phyloP scores from a whole-genome alignment of 2,888 invertebrate species.

The Andrena hattorfiana region DNA sequence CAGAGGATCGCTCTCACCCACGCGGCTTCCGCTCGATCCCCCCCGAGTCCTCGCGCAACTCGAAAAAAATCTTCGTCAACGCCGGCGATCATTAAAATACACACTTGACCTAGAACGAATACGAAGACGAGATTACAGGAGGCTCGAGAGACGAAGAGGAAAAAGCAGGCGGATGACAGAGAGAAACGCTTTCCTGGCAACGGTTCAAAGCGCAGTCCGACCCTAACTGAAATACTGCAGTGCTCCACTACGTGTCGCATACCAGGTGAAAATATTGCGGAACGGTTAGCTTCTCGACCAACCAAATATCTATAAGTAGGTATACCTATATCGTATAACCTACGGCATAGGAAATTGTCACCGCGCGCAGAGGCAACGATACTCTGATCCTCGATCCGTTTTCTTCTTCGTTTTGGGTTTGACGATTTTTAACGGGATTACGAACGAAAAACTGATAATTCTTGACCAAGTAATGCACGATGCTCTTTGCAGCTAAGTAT shows the following conservation, averaged over 20 bases:
- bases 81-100: constrained; percentile 71
- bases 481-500: no score
- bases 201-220: constrained; percentile 76
- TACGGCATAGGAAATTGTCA: constrained; percentile 1
- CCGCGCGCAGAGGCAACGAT: not conserved
- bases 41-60: not conserved
- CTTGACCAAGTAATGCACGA: no score
- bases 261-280: constrained; percentile 68
- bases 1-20: not conserved
- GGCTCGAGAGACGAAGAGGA: constrained; percentile 35
- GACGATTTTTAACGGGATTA: not conserved
- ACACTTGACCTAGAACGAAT: constrained; percentile 75
- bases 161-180: constrained; percentile 39
- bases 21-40: constrained; percentile 1
- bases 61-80: constrained; percentile 24
- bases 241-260: constrained; percentile 67
- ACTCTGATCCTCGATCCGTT: not conserved
- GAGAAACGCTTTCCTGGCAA: constrained; percentile 72
- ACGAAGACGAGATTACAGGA: constrained; percentile 42
- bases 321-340: constrained; percentile 25
- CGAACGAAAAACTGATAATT: no score
- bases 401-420: not conserved
- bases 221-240: constrained; percentile 78
- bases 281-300: constrained; percentile 30
- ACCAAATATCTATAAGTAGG: not conserved